These are phyloP conservation scores for Ostrea denselamellosa DNA, from an alignment of 1,140 invertebrate species.

Conservation along the genomic window DNA sequence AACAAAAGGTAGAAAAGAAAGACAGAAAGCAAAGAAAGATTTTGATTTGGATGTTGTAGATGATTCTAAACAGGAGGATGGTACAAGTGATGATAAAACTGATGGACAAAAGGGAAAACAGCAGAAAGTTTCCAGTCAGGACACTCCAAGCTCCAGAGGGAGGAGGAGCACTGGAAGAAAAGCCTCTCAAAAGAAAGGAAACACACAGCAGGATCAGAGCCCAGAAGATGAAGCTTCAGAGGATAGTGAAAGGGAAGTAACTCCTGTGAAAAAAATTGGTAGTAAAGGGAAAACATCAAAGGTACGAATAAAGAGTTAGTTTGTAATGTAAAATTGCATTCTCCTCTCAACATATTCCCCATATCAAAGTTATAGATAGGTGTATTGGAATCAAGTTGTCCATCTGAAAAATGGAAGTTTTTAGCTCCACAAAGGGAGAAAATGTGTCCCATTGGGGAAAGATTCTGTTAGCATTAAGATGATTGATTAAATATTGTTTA, in stretches of 20 bases:
- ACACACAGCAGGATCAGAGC: not conserved
- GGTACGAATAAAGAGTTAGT: not conserved
- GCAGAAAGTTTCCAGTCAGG: not conserved
- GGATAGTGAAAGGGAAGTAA: not conserved
- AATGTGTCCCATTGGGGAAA: no score
- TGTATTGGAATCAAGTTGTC: no score
- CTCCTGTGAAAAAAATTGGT: not conserved
- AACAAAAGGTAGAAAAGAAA: not conserved
- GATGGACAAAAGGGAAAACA: not conserved
- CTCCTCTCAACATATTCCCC: no score
- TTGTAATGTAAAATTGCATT: no score
- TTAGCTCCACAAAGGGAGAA: no score
- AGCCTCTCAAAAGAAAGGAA: not conserved
- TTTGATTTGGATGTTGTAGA: not conserved
- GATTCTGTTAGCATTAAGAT: no score
- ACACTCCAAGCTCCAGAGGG: not conserved
- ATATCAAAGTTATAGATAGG: no score
- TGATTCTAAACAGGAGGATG: constrained; percentile 2
- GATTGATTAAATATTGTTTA: no score
- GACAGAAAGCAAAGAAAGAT: not conserved
- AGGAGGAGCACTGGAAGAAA: not conserved
- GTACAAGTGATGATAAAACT: not conserved
- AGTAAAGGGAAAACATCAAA: not conserved
- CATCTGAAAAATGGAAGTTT: no score
- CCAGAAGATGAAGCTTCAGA: not conserved